A percentile compares a stretch with the other conserved stretches of the same genome.
Conservation (phyloP, 2,888 invertebrate genomes). For the Lepas anatifera region DNA sequence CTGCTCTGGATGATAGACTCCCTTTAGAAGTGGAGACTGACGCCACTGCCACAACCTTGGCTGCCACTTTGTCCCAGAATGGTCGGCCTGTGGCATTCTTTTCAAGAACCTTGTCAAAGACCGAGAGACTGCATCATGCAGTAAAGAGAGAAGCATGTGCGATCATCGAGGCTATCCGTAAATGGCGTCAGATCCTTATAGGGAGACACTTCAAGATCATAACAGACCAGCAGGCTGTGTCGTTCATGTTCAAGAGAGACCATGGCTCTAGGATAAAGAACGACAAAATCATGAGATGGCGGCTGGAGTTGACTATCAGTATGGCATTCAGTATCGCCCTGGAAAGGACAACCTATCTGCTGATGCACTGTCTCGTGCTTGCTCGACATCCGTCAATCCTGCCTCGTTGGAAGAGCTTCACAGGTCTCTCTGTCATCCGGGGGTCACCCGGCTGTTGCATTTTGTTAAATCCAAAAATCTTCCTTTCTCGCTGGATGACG, state of each 20-base stretch:
- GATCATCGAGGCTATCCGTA: no score
- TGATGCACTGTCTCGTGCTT: slow-evolving; percentile 7
- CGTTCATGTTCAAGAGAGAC: not conserved
- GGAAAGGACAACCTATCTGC: slow-evolving; percentile 8
- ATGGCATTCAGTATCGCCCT: no score
- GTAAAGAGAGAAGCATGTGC: no score
- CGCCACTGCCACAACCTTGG: not conserved
- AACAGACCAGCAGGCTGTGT: not conserved
- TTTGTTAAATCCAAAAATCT: no score
- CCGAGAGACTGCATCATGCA: not conserved
- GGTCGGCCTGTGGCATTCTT: not conserved
- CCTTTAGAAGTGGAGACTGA: not conserved
- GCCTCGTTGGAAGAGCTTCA: no score
- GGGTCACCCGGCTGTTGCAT: no score
- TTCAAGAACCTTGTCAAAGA: not conserved
- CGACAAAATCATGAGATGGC: slow-evolving; percentile 7
- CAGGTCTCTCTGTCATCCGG: no score
- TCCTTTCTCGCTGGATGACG: no score
- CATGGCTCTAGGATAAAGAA: no score
- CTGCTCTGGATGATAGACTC: not conserved
- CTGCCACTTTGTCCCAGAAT: not conserved
- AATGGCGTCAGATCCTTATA: no score
- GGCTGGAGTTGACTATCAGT: not conserved
- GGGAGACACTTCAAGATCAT: not conserved
- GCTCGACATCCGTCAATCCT: not conserved